Evolutionary conservation across 2,113 vertebrate genomes (phyloP).

Genomic region (Oryzias melastigma): DNA sequence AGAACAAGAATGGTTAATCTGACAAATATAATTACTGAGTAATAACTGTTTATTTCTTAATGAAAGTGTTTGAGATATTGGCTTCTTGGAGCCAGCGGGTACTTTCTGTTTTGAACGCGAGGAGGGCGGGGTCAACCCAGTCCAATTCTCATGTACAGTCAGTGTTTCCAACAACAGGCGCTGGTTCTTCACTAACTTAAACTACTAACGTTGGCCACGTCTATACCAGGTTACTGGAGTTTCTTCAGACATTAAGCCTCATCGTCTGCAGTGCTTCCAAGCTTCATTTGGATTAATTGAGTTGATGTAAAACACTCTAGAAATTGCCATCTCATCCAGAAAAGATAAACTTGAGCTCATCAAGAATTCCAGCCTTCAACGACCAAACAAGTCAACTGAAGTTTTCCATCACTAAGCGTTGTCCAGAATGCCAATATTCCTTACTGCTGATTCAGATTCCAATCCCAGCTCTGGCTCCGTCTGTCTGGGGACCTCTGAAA

Average conservation of each 20-base stretch:
- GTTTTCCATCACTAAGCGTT: constrained; percentile 50
- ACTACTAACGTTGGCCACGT: constrained; percentile 16
- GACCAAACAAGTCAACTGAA: constrained; percentile 45
- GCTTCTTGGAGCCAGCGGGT: no score
- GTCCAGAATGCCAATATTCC: constrained; percentile 60
- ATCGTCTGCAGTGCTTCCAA: constrained; percentile 29
- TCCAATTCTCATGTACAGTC: no score
- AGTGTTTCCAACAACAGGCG: no score
- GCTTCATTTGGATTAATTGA: constrained; percentile 45
- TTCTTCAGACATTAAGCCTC: constrained; percentile 16
- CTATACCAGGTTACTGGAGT: not conserved
- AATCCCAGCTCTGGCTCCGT: constrained; percentile 35
- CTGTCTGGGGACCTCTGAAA: constrained; percentile 49
- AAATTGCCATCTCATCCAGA: constrained; percentile 53
- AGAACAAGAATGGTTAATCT: no score
- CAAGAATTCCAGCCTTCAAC: constrained; percentile 53
- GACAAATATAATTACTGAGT: no score
- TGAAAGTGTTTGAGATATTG: no score
- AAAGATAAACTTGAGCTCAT: constrained; percentile 64
- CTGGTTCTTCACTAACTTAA: not conserved
- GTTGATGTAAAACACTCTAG: constrained; percentile 59
- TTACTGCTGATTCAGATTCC: constrained; percentile 58
- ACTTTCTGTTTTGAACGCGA: no score
- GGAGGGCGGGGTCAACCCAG: no score
- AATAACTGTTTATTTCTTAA: no score